These are phyloP conservation scores for Cyprinodon variegatus DNA, from an alignment of 2,113 vertebrate genomes.

Conservation along the genomic window DNA sequence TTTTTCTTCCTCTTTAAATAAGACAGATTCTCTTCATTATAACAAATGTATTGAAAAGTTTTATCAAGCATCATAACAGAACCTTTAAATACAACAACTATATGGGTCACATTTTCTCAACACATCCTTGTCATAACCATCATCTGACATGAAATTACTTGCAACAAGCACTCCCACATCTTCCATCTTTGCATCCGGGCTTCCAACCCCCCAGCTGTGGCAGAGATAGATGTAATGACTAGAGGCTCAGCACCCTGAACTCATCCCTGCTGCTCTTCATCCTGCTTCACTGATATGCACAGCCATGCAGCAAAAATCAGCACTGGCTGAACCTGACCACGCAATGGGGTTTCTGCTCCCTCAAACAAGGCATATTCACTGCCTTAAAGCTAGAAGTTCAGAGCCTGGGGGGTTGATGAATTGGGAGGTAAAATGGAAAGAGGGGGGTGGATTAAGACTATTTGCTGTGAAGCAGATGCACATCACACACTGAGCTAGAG, in stretches of 20 bases:
- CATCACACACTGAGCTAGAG: conserved; percentile 47
- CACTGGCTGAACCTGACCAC: conserved; percentile 40
- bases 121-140: conserved; percentile 23
- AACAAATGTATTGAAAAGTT: no score
- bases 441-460: conserved; percentile 39
- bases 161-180: conserved; percentile 21
- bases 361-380: conserved; percentile 24
- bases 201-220: conserved; percentile 44
- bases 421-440: conserved; percentile 40
- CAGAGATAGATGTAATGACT: conserved; percentile 57
- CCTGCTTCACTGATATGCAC: conserved; percentile 60
- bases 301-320: conserved; percentile 69
- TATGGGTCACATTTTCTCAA: conserved; percentile 2
- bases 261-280: conserved; percentile 66
- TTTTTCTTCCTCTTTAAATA: background rate
- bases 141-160: conserved; percentile 32
- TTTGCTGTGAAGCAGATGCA: conserved; percentile 16
- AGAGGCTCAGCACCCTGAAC: conserved; percentile 56
- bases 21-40: no score
- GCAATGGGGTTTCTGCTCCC: conserved; percentile 49
- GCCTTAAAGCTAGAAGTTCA: conserved; percentile 38
- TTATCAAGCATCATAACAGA: background rate
- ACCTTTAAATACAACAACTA: background rate
- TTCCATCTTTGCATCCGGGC: conserved; percentile 12
- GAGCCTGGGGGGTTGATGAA: conserved; percentile 32